Evolutionary conservation across 2,113 vertebrate species (phyloP).

Genomic region (Haemorhous mexicanus): DNA sequence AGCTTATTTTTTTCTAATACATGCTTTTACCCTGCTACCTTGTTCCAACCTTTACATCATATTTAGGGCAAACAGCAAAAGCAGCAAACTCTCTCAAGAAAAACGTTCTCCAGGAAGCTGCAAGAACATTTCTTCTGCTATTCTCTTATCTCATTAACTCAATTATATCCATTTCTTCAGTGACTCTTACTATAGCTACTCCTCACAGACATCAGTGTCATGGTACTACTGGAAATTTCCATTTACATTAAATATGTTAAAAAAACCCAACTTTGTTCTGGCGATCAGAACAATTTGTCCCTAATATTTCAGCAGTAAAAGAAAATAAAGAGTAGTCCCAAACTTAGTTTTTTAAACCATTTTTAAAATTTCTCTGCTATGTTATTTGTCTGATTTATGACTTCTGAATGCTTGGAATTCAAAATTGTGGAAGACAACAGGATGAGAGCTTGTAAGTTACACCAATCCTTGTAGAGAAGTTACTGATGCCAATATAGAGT

Average conservation of each 20-base stretch:
- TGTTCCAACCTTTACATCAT: neutral
- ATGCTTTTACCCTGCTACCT: neutral
- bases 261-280: neutral
- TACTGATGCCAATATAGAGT: neutral
- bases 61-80: slow-evolving; percentile 4
- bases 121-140: neutral
- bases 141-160: neutral
- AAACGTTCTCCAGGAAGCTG: neutral
- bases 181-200: neutral
- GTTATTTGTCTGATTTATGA: neutral
- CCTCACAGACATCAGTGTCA: neutral
- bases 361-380: neutral
- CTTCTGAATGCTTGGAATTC: neutral
- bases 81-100: neutral
- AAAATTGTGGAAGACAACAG: neutral
- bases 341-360: neutral
- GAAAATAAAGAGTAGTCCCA: neutral
- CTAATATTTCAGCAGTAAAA: neutral
- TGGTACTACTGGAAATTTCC: neutral
- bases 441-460: neutral
- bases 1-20: slow-evolving; percentile 12
- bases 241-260: neutral
- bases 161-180: neutral
- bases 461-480: neutral
- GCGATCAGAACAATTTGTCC: neutral